These are phyloP conservation scores for Pempheris klunzingeri DNA, from an alignment of 2,797 vertebrate genomes.

Conservation along the genomic window DNA sequence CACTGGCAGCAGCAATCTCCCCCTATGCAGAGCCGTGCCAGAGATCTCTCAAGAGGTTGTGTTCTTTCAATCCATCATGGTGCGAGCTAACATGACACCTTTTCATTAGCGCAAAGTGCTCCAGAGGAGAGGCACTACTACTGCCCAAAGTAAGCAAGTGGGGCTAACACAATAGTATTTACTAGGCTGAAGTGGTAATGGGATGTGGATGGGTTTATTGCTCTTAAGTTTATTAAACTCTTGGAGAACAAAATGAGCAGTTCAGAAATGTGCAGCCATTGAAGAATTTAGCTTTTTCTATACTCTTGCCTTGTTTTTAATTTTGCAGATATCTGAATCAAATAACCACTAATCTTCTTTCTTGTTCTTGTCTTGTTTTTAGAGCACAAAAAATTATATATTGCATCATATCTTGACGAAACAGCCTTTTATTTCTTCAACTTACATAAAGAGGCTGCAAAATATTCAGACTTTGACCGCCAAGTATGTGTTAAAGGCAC, in stretches of 20 bases:
- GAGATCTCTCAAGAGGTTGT: conserved; percentile 60
- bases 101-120: conserved; percentile 81
- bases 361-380: conserved; percentile 56
- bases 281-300: neutral
- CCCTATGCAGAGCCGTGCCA: conserved; percentile 52
- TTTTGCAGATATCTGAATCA: neutral
- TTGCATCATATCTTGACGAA: conserved; percentile 70
- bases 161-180: conserved; percentile 37
- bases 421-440: conserved; percentile 62
- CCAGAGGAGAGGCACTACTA: conserved; percentile 21
- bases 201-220: conserved; percentile 28
- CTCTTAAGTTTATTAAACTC: conserved; percentile 26
- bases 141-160: conserved; percentile 24
- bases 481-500: conserved; percentile 61
- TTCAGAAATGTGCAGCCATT: neutral
- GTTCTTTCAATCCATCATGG: conserved; percentile 76
- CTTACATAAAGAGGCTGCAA: conserved; percentile 41
- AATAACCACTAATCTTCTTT: conserved; percentile 8
- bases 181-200: conserved; percentile 22
- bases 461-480: conserved; percentile 47
- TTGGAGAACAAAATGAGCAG: neutral
- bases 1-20: conserved; percentile 35
- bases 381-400: conserved; percentile 59
- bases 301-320: neutral
- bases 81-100: conserved; percentile 62